Conservation (phyloP, 2,113 vertebrate species). For the Ceuthmochares aereus region DNA sequence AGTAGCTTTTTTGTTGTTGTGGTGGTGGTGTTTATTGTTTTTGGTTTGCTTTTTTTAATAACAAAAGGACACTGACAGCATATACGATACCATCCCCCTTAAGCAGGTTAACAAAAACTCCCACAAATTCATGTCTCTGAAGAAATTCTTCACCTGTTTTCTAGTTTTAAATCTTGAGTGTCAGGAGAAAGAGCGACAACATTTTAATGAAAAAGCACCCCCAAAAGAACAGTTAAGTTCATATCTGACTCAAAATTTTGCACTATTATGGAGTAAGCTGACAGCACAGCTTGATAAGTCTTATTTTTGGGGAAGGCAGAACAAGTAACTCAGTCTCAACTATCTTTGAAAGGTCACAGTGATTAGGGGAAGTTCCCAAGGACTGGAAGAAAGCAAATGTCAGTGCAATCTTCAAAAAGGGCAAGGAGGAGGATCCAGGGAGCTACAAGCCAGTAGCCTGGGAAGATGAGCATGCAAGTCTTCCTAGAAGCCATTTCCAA, state of each 20-base stretch:
- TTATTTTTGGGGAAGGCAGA: background rate
- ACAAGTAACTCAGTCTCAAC: background rate
- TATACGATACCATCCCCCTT: background rate
- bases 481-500: background rate
- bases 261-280: background rate
- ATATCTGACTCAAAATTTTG: background rate
- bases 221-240: background rate
- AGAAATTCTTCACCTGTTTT: background rate
- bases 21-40: background rate
- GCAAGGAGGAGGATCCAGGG: background rate
- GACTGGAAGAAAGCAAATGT: conserved; percentile 22
- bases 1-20: background rate
- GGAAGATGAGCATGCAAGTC: background rate
- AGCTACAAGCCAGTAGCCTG: background rate
- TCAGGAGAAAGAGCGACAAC: background rate
- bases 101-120: background rate
- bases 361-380: background rate
- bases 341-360: background rate
- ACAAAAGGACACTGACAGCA: background rate
- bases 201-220: background rate
- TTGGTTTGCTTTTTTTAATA: background rate
- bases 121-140: background rate
- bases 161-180: background rate
- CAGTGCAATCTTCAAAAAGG: background rate
- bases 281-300: background rate